A percentile compares a stretch with the other conserved stretches of the same genome.
Conservation (phyloP, 1,140 invertebrate species). For the Orius insidiosus region DNA sequence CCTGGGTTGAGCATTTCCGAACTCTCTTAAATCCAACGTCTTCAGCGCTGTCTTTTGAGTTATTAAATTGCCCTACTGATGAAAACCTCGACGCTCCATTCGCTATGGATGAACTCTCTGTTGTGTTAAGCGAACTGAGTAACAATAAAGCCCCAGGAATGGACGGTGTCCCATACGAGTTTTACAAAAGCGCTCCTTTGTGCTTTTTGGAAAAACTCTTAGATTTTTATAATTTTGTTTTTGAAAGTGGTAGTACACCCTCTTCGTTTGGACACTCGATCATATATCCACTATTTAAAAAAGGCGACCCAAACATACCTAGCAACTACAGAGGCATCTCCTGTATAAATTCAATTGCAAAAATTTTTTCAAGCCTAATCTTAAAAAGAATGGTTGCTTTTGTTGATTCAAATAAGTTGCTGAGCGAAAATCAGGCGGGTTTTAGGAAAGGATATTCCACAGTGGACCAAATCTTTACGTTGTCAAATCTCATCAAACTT, state of each 20-base stretch:
- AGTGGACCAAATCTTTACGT: slow-evolving; percentile 6
- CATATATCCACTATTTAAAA: slow-evolving; percentile 11
- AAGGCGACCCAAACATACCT: slow-evolving; percentile 6
- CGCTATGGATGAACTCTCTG: not conserved
- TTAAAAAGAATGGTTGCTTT: slow-evolving; percentile 4
- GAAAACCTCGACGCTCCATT: not conserved
- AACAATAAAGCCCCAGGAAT: slow-evolving; percentile 11
- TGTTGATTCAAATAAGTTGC: slow-evolving; percentile 1
- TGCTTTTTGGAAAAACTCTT: slow-evolving; percentile 1
- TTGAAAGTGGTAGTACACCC: not conserved
- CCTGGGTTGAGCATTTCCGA: not conserved
- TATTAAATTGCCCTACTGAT: not conserved
- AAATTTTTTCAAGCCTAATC: slow-evolving; percentile 10
- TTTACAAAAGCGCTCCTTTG: slow-evolving; percentile 1
- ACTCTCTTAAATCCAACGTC: slow-evolving; percentile 1
- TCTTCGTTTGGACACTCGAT: slow-evolving; percentile 2
- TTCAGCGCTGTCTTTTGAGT: not conserved
- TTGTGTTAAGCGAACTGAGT: not conserved
- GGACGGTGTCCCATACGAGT: slow-evolving; percentile 12
- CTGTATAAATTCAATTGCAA: slow-evolving; percentile 8
- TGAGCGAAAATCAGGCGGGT: slow-evolving; percentile 5
- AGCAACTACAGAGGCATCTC: slow-evolving; percentile 14
- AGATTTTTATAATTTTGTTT: slow-evolving; percentile 7
- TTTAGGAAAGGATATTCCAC: slow-evolving; percentile 13
- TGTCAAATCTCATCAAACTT: too few relatives aligned